Evolutionary conservation across 2,113 vertebrate genomes (phyloP).

Genomic region (Pithys albifrons): DNA sequence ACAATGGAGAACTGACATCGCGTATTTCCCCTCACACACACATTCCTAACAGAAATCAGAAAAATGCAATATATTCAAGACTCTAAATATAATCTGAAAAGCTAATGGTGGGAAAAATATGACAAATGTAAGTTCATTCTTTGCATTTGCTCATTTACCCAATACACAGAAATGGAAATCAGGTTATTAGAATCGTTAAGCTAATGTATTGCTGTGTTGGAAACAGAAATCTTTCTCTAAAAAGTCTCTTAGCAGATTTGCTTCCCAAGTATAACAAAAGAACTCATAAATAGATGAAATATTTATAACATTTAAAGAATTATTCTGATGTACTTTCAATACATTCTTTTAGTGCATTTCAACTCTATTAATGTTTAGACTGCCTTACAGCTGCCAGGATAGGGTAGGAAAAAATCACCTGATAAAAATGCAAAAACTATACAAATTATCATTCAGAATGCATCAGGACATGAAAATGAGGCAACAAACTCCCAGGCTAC

Average conservation of each 20-base stretch:
- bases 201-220: background rate
- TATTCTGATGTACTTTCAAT: background rate
- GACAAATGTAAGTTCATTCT: background rate
- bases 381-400: slow-evolving; percentile 9
- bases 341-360: slow-evolving; percentile 1
- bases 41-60: background rate
- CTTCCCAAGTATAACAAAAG: slow-evolving; percentile 21
- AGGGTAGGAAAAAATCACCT: slow-evolving; percentile 36
- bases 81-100: background rate
- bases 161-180: slow-evolving; percentile 46
- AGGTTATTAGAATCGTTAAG: slow-evolving; percentile 21
- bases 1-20: background rate
- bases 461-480: slow-evolving; percentile 37
- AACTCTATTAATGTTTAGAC: slow-evolving; percentile 65
- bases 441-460: slow-evolving; percentile 35
- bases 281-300: slow-evolving; percentile 20
- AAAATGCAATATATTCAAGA: background rate
- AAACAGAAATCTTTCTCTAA: slow-evolving; percentile 1
- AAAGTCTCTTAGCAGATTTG: slow-evolving; percentile 14
- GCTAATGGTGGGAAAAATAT: slow-evolving; percentile 11
- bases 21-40: background rate
- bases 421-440: background rate
- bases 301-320: slow-evolving; percentile 50
- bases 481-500: slow-evolving; percentile 23
- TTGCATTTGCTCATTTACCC: slow-evolving; percentile 1